Base-by-base conservation (phyloP, 2,797 vertebrate genomes). In the Cheirogaleus major region DNA sequence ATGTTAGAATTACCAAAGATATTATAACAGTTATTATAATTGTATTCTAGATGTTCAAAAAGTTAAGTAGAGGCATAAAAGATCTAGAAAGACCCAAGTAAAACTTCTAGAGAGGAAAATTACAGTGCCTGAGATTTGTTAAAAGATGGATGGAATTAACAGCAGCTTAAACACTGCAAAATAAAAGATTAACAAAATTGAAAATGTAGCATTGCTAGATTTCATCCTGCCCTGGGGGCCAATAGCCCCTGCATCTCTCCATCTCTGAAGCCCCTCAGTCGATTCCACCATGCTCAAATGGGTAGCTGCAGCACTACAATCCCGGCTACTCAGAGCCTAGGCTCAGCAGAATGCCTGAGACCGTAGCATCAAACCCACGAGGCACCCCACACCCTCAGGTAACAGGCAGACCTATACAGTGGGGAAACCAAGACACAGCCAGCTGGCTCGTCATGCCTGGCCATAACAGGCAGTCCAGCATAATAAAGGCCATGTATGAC, bases 41-140 rank as follows among this genome's bases (percentile, higher is more conserved):
- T 50, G 43, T 81, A 57, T 48, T 95, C 48, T 52, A 70, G 9
- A 89, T n/a, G 18, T 84, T 48, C 32, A 73, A 89, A 79, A 85
- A 57, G n/a, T 32, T 61, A 85, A 59, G 55, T 14, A 72, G 38
- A 95, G 20, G 41, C n/a, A 83, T 50, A 73, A 27, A 67, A 55
- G 8, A 73, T 41, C 65, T 55, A 50, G 69, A 92, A 76, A 88
- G 38, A 67, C 41, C 18, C 43, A 84, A 67, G n/a, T 57, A 41
- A 85, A 79, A 84, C 10, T 73, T 91, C 38, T 57, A 75, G 20
- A 81, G 59, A 76, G 88, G 48, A 95, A 95, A 82, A 92, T 70
- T 63, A 91, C 4, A 91, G 50, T 25, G 5, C 23, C 13, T 85
- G 7, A 89, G 32, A 83, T 41, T 67, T 48, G 65, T 79, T 41